These are phyloP conservation scores for Typhlichthys subterraneus DNA, from an alignment of 2,797 vertebrate genomes.

Conservation along the genomic window DNA sequence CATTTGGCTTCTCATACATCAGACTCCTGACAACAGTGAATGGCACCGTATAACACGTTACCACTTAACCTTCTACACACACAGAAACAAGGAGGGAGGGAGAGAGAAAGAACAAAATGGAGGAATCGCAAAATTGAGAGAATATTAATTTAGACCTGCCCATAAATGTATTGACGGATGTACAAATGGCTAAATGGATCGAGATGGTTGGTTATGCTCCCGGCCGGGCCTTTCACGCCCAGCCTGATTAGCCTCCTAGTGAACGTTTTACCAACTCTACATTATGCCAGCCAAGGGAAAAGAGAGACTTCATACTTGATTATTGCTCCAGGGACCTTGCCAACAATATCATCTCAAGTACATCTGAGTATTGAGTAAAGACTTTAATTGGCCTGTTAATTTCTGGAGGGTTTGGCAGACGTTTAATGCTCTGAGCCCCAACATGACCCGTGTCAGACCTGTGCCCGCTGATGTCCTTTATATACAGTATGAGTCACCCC, in stretches of 20 bases:
- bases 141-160: too few species aligned
- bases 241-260: too few species aligned
- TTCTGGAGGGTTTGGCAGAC: constrained; percentile 52
- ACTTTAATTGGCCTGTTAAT: constrained; percentile 55
- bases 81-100: constrained; percentile 16
- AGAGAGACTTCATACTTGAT: too few species aligned
- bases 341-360: too few species aligned
- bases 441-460: constrained; percentile 50
- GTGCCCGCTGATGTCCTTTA: constrained; percentile 62
- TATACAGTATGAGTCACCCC: constrained; percentile 39
- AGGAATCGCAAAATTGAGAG: neutral
- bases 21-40: constrained; percentile 56
- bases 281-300: too few species aligned
- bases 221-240: too few species aligned
- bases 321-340: too few species aligned
- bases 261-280: too few species aligned
- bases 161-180: too few species aligned
- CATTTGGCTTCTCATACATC: constrained; percentile 58
- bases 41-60: constrained; percentile 62
- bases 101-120: constrained; percentile 7
- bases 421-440: constrained; percentile 40
- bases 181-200: too few species aligned
- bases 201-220: too few species aligned
- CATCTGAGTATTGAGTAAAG: constrained; percentile 1
- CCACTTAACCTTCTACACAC: constrained; percentile 53